Evolutionary conservation across 2,797 vertebrate species (phyloP), one percentile per base, ranked within the genome.

Genomic region (Emys orbicularis): DNA sequence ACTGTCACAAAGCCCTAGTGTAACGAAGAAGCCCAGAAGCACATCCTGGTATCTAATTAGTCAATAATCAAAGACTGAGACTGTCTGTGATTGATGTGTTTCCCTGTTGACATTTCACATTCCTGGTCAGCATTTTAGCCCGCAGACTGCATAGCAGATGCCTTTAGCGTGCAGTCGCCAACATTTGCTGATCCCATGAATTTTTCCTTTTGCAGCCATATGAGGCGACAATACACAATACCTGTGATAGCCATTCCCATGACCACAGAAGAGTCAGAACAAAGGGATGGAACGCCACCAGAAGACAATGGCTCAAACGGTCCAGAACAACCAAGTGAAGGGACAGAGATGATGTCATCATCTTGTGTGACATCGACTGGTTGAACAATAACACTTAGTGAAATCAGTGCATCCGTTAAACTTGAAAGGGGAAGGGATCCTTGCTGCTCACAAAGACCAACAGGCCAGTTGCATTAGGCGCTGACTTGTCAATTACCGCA

Each of bases 171-270:
- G 41, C 44, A 47, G 74, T 29, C 15, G 2, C 44, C 44, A 44
- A 74, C 16, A 6, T 27, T 49, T 13, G 4, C 27, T 77, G 27
- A 77, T 77, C 13, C 13, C 44, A 18, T 77, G 12, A 29, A 77
- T 49, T 47, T 4, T 61, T 37, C 15, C 37, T 31, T 13, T 34
- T 0, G 0, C 5, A 97, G 95, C 59, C 1, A 0, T 0, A 0
- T 0, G 0, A 1, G 47, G 57, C 81, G 1, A 52, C 4, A 12
- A 13, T 81, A 84, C 2, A 0, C 0, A 0, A 12, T 1, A 3
- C 34, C 7, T 0, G 44, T 0, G 2, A 1, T 0, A 0, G 34
- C 25, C 52, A 84, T 96, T 37, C 79, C 94, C 90, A 95, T 95
- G 94, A 79, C 0, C 7, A 8, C 86, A 0, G 16, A 31, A 2